Percentiles rank a stretch among this genome's conserved stretches.
Evolutionary conservation across 2,113 vertebrate genomes (phyloP).

Genomic region (Dipodomys merriami): DNA sequence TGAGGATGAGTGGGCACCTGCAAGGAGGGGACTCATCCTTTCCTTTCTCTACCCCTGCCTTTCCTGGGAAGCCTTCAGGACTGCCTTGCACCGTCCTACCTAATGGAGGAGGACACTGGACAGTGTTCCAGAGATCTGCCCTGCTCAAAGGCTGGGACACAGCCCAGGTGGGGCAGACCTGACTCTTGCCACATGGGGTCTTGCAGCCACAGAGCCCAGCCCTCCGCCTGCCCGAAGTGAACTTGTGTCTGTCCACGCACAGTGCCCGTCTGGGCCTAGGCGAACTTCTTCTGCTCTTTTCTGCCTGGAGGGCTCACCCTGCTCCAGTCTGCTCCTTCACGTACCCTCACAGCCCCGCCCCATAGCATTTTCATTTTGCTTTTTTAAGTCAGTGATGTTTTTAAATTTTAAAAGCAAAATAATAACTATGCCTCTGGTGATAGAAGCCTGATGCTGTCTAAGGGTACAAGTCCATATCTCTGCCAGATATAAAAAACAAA

Average conservation of each 20-base stretch:
- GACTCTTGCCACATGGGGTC: neutral
- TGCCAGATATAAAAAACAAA: no score
- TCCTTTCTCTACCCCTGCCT: no score
- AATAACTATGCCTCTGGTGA: neutral
- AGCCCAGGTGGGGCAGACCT: neutral
- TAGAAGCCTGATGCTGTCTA: no score
- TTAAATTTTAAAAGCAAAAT: conserved; percentile 4
- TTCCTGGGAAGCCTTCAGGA: neutral
- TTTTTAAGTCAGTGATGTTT: neutral
- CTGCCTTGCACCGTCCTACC: accelerated
- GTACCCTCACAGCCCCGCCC: no score
- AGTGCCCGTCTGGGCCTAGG: neutral
- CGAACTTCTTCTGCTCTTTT: neutral
- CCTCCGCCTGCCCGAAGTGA: no score
- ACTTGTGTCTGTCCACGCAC: neutral
- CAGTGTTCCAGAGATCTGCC: neutral
- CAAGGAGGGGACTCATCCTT: neutral
- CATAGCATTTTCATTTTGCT: neutral
- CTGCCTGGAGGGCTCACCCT: accelerated
- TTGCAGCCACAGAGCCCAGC: accelerated
- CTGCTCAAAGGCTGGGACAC: no score
- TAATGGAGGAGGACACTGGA: neutral
- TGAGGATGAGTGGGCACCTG: neutral
- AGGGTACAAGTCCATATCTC: no score
- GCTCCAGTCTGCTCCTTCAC: neutral